Conservation (phyloP, 1,140 invertebrate genomes). For the Ptiloglossa arizonensis region DNA sequence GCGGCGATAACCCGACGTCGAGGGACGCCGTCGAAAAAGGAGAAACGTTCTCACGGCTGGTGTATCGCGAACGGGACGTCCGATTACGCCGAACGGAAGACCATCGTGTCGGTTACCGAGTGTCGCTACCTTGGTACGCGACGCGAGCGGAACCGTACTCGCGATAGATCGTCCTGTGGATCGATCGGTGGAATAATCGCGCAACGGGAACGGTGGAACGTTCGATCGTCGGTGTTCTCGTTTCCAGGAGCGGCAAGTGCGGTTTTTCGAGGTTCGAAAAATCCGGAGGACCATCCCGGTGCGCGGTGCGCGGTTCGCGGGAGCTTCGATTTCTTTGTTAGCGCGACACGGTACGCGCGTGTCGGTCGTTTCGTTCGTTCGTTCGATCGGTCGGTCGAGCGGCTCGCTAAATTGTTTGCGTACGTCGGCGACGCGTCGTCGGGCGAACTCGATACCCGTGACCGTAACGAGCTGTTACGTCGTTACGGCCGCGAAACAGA, state of each 20-base stretch:
- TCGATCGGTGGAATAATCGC: too few relatives aligned
- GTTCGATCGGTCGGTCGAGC: neutral
- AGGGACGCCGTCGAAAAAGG: neutral
- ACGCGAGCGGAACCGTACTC: too few relatives aligned
- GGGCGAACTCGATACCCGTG: constrained; percentile 13
- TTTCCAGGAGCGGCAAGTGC: neutral
- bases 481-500: constrained; percentile 15
- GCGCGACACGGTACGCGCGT: neutral
- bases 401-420: constrained; percentile 30
- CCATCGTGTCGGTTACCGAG: too few relatives aligned
- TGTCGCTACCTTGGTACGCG: too few relatives aligned
- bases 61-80: neutral
- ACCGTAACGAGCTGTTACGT: constrained; percentile 60
- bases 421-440: constrained; percentile 11
- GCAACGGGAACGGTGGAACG: neutral
- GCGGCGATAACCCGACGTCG: neutral
- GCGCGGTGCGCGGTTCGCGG: too few relatives aligned
- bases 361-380: too few relatives aligned
- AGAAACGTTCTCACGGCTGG: neutral
- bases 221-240: too few relatives aligned
- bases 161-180: too few relatives aligned
- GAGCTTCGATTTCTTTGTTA: constrained; percentile 12
- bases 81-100: neutral
- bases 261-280: neutral
- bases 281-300: neutral